Evolutionary conservation across 2,888 invertebrate genomes (phyloP).

Genomic region (Andrena chrysosceles): DNA sequence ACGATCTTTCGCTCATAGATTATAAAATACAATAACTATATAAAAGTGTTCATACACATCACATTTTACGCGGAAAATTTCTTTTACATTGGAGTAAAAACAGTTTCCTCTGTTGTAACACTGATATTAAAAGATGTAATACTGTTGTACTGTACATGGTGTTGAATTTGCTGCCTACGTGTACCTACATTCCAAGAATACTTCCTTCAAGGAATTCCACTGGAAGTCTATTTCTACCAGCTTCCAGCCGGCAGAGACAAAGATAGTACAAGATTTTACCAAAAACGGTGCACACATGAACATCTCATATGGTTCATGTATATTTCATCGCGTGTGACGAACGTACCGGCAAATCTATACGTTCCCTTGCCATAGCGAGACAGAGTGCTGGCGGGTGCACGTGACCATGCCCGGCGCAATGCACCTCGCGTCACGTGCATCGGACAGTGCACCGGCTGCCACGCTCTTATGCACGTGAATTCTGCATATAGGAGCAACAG

Average conservation of each 20-base stretch:
- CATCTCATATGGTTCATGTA: slow-evolving; percentile 37
- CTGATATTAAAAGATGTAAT: neutral
- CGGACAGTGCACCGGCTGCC: slow-evolving; percentile 75
- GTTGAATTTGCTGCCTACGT: neutral
- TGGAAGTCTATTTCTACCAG: neutral
- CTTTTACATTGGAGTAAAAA: too few relatives aligned
- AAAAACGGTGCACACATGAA: slow-evolving; percentile 16
- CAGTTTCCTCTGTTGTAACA: neutral
- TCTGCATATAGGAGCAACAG: slow-evolving; percentile 66
- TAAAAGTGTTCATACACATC: neutral
- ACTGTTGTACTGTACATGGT: neutral
- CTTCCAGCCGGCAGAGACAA: neutral
- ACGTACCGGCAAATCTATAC: slow-evolving; percentile 40
- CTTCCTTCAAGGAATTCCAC: neutral
- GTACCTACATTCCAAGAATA: neutral
- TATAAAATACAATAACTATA: too few relatives aligned
- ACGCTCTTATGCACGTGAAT: slow-evolving; percentile 82
- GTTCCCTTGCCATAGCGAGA: slow-evolving; percentile 44
- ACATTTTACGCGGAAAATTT: neutral
- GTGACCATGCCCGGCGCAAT: slow-evolving; percentile 74
- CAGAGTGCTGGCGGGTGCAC: slow-evolving; percentile 71
- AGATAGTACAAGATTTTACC: neutral
- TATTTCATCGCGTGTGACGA: slow-evolving; percentile 48
- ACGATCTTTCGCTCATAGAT: too few relatives aligned
- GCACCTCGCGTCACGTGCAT: slow-evolving; percentile 79